Base-by-base conservation (phyloP, 1,140 invertebrate species). In the Microplitis mediator region DNA sequence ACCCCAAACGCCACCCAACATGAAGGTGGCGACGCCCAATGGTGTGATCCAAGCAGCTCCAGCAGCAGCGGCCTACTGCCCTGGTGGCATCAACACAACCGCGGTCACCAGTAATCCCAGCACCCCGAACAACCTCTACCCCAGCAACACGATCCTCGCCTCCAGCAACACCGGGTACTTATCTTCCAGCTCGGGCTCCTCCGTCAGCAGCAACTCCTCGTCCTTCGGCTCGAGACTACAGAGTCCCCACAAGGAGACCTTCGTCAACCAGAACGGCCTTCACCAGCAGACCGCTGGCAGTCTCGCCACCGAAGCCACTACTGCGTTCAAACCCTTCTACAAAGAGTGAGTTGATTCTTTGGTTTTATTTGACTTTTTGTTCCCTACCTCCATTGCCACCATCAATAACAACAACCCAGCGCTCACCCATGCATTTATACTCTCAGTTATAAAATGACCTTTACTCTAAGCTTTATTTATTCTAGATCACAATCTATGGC, bases 1-100 rank as follows among this genome's bases (percentile, higher is more conserved):
- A 76, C 95, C 95, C 34, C 95, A 96, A 88, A 97, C 95, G 75
- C 95, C 95, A 71, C 95, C 95, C 82, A 96, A 94, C 86, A 94
- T 95, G 92, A 96, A 95, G 84, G 90, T 95, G 81, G 91, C 92
- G 78, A 93, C 91, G 81, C 92, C 93, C 80, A 83, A 91, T 88
- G 80, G 90, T 85, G 85, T 91, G 78, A 87, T 91, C 88, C 88
- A 86, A 87, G 85, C 86, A 75, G 85, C 88, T 82, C 87, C 88
- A 82, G 84, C 88, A 82, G 84, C 86, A 82, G 87, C 88, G 78
- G 23, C 23, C 23, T 90, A 90, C 78, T 85, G 89, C 81, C 84
- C 85, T 83, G 82, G 81, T 86, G 85, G 86, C 85, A 45, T 11
- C 39, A 85, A 79, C 78, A 74, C 77, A 86, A 77, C 72, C 69